Conservation (phyloP, 2,113 vertebrate genomes). For the Alexandromys fortis region DNA sequence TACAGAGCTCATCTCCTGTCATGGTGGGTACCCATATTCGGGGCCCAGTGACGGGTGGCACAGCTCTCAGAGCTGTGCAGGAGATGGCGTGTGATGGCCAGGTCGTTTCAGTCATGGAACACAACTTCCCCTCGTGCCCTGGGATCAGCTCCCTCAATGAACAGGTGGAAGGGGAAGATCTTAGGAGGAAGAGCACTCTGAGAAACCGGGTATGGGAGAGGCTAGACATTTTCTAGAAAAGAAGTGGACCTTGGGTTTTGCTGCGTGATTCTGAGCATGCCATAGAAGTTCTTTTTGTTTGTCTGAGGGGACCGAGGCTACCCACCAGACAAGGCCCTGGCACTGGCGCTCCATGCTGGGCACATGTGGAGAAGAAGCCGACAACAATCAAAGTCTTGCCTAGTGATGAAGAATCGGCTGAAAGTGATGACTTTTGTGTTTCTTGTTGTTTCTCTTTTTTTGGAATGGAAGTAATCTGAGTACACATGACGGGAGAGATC, state of each 20-base stretch:
- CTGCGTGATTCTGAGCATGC: not conserved
- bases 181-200: not conserved
- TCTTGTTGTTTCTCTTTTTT: not conserved
- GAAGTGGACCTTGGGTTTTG: slow-evolving; percentile 17
- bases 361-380: rapidly evolving
- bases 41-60: not conserved
- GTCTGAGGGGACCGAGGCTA: rapidly evolving
- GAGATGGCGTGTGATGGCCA: not conserved
- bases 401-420: not conserved
- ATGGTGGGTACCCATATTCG: not conserved
- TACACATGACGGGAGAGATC: slow-evolving; percentile 23
- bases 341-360: not conserved
- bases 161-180: not conserved
- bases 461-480: slow-evolving; percentile 32
- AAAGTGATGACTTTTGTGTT: not conserved
- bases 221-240: not conserved
- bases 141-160: not conserved
- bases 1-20: not conserved
- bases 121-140: not conserved
- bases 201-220: not conserved
- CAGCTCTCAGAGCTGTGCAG: not conserved
- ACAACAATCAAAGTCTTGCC: not conserved
- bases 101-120: not conserved
- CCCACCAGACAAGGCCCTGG: not conserved
- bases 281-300: not conserved